Percentiles rank a stretch among this genome's conserved stretches.
These are phyloP conservation scores for Watsonalla cultraria DNA, from an alignment of 2,888 invertebrate species.

Conservation along the genomic window DNA sequence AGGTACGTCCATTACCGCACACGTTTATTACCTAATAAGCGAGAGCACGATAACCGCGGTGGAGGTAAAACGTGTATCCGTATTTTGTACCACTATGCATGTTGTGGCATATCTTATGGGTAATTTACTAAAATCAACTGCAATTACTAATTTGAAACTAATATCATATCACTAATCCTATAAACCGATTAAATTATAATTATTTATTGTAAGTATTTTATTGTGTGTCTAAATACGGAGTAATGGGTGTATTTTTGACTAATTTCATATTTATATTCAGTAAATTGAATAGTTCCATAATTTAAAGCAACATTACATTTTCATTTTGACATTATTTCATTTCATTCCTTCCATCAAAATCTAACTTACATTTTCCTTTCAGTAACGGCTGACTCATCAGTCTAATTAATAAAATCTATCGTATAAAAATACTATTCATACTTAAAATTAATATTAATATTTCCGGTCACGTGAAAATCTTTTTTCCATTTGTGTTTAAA, in stretches of 20 bases:
- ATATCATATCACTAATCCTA: background rate
- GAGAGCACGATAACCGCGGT: constrained; percentile 64
- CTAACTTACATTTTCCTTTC: constrained; percentile 9
- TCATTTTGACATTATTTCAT: constrained; percentile 4
- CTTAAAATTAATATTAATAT: background rate
- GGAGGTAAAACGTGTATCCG: constrained; percentile 36
- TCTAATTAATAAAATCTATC: constrained; percentile 1
- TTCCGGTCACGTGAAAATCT: background rate
- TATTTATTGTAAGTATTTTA: constrained; percentile 5
- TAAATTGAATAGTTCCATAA: constrained; percentile 12
- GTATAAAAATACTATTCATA: background rate
- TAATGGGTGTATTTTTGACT: constrained; percentile 72
- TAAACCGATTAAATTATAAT: background rate
- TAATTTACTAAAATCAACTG: background rate
- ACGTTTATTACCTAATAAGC: constrained; percentile 54
- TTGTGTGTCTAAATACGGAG: constrained; percentile 29
- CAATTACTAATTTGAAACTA: background rate
- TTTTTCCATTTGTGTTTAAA: background rate
- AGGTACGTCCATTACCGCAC: constrained; percentile 77
- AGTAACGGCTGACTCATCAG: constrained; percentile 7
- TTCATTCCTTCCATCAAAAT: constrained; percentile 7
- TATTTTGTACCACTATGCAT: constrained; percentile 20
- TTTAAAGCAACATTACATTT: constrained; percentile 2
- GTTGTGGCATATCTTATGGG: constrained; percentile 2
- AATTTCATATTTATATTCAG: constrained; percentile 29